Evolutionary conservation across 1,140 invertebrate species (phyloP).

Genomic region (Trichoplusia ni): DNA sequence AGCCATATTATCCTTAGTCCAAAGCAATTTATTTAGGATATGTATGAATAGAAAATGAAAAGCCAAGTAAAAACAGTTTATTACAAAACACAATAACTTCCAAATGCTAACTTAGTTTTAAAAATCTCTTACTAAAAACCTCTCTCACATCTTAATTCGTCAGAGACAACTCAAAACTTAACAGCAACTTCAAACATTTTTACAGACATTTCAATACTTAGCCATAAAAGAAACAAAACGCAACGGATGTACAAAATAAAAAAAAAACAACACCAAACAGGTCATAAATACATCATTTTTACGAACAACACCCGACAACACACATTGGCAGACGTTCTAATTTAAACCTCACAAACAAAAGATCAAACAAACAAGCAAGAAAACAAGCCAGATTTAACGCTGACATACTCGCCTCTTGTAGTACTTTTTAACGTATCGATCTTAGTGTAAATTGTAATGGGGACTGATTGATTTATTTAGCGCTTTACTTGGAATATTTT

Average conservation of each 20-base stretch:
- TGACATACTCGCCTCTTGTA: constrained; percentile 44
- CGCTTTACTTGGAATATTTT: constrained; percentile 27
- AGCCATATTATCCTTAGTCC: too few relatives aligned
- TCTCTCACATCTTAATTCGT: too few relatives aligned
- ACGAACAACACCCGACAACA: constrained; percentile 33
- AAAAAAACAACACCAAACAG: background rate
- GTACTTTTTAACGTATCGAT: constrained; percentile 54
- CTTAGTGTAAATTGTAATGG: constrained; percentile 57
- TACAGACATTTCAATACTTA: too few relatives aligned
- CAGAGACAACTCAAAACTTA: too few relatives aligned
- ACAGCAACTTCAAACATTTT: too few relatives aligned
- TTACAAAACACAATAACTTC: too few relatives aligned
- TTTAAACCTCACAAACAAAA: constrained; percentile 53
- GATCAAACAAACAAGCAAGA: constrained; percentile 43
- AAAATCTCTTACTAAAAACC: too few relatives aligned
- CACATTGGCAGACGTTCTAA: constrained; percentile 46
- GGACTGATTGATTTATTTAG: constrained; percentile 59
- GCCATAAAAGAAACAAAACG: background rate
- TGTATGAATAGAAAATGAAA: too few relatives aligned
- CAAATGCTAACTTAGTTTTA: too few relatives aligned
- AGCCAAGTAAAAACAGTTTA: too few relatives aligned
- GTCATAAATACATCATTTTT: constrained; percentile 25
- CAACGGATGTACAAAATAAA: constrained; percentile 6
- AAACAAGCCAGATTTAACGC: constrained; percentile 58
- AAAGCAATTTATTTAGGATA: too few relatives aligned